Evolutionary conservation across 2,797 vertebrate genomes (phyloP).

Genomic region (Chanos chanos): DNA sequence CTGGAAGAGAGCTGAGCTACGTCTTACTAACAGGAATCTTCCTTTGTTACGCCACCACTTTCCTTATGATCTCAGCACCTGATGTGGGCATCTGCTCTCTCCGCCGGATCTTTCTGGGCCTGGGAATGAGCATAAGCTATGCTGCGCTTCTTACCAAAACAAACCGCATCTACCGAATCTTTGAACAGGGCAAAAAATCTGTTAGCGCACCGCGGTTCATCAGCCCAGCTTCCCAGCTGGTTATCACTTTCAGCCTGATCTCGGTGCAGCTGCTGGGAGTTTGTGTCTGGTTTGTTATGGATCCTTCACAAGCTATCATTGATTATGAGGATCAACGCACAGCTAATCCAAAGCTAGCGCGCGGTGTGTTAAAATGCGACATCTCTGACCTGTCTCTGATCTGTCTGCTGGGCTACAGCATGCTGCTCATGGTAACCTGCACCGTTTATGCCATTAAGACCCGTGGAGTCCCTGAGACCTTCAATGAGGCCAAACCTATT

Average conservation of each 20-base stretch:
- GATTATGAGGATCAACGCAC: conserved; percentile 96
- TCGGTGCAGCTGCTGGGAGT: too few relatives aligned
- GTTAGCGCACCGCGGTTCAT: too few relatives aligned
- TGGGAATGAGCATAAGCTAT: conserved; percentile 96
- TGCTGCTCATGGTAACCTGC: conserved; percentile 97
- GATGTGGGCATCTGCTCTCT: conserved; percentile 86
- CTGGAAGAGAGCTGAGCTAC: conserved; percentile 92
- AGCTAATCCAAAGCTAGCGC: conserved; percentile 81
- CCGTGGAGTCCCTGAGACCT: conserved; percentile 91
- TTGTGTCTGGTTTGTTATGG: conserved; percentile 93
- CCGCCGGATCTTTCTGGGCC: conserved; percentile 88
- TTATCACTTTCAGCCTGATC: too few relatives aligned
- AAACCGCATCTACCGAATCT: conserved; percentile 96
- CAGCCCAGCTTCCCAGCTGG: too few relatives aligned
- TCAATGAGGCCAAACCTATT: conserved; percentile 98
- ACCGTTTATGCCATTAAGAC: conserved; percentile 98
- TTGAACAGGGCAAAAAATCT: conserved; percentile 94
- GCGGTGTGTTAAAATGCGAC: too few relatives aligned
- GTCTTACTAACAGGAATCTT: conserved; percentile 94
- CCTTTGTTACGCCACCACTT: conserved; percentile 91
- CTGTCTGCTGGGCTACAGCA: conserved; percentile 95
- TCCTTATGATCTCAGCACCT: conserved; percentile 91
- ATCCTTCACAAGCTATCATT: conserved; percentile 90
- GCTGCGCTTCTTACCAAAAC: conserved; percentile 95
- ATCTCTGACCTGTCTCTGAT: conserved; percentile 95